Evolutionary conservation across 2,888 invertebrate species (phyloP).

Genomic region (Anthrax anthrax): DNA sequence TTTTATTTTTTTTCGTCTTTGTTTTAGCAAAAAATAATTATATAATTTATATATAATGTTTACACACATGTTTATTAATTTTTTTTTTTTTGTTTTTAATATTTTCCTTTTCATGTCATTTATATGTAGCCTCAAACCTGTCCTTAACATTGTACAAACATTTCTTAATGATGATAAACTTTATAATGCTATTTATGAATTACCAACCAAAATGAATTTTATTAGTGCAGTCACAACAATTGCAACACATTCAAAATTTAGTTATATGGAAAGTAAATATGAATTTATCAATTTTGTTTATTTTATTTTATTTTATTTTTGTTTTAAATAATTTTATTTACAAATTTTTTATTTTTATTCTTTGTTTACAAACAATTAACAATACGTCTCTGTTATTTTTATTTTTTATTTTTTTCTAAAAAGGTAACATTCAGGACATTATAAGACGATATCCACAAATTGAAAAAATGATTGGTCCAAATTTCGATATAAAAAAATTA

Average conservation of each 20-base stretch:
- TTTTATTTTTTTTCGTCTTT: too few relatives aligned
- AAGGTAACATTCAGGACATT: conserved; percentile 24
- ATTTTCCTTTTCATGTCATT: too few relatives aligned
- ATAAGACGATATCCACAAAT: conserved; percentile 25
- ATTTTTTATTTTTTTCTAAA: conserved; percentile 4
- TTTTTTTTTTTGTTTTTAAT: background rate
- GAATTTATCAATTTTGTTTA: background rate
- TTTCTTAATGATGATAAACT: conserved; percentile 30
- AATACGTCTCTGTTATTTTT: conserved; percentile 1
- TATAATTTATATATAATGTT: too few relatives aligned
- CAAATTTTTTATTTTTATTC: too few relatives aligned
- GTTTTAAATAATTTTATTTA: too few relatives aligned
- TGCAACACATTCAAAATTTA: conserved; percentile 27
- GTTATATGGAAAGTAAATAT: conserved; percentile 25
- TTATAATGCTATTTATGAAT: conserved; percentile 24
- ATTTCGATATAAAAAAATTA: conserved; percentile 28
- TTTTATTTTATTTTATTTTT: too few relatives aligned
- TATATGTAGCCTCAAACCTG: conserved; percentile 26
- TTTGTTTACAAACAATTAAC: too few relatives aligned
- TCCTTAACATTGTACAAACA: conserved; percentile 30
- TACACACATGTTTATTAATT: too few relatives aligned
- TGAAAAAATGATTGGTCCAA: conserved; percentile 24
- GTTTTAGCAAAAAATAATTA: too few relatives aligned
- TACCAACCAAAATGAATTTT: conserved; percentile 31
- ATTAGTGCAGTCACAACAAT: conserved; percentile 27